Percentiles rank a stretch among this genome's conserved stretches.
These are phyloP conservation scores for Pithys albifrons DNA, from an alignment of 2,113 vertebrate genomes.

Conservation along the genomic window DNA sequence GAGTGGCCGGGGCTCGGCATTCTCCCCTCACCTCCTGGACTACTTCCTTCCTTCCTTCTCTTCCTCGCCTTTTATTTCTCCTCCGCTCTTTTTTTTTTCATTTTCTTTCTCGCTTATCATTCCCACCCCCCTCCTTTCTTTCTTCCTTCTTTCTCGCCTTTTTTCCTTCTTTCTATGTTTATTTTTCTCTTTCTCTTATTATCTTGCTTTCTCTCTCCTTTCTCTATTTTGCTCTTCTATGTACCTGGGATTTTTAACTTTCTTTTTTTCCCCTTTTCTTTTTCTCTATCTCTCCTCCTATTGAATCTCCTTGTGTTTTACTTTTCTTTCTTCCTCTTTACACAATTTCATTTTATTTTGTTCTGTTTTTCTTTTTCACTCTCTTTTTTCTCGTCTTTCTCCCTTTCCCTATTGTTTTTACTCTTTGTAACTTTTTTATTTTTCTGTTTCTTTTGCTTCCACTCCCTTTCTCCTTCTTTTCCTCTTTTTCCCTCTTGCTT, in stretches of 20 bases:
- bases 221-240: background rate
- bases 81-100: rapidly evolving
- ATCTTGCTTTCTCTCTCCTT: background rate
- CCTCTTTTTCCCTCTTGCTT: background rate
- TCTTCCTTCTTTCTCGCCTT: background rate
- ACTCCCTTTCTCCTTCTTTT: background rate
- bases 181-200: background rate
- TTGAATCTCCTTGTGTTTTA: background rate
- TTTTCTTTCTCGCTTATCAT: background rate
- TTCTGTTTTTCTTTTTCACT: rapidly evolving
- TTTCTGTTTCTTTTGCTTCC: background rate
- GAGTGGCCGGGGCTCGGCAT: background rate
- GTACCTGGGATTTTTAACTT: background rate
- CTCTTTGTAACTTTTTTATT: background rate
- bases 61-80: background rate
- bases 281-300: background rate
- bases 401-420: background rate
- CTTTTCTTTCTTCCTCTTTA: background rate
- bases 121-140: background rate
- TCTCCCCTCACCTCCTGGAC: background rate
- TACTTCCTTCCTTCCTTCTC: background rate
- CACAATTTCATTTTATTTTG: background rate
- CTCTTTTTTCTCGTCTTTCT: background rate
- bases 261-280: background rate
- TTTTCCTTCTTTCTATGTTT: background rate